These are phyloP conservation scores for Alces alces DNA, from an alignment of 2,113 vertebrate genomes.

Conservation along the genomic window DNA sequence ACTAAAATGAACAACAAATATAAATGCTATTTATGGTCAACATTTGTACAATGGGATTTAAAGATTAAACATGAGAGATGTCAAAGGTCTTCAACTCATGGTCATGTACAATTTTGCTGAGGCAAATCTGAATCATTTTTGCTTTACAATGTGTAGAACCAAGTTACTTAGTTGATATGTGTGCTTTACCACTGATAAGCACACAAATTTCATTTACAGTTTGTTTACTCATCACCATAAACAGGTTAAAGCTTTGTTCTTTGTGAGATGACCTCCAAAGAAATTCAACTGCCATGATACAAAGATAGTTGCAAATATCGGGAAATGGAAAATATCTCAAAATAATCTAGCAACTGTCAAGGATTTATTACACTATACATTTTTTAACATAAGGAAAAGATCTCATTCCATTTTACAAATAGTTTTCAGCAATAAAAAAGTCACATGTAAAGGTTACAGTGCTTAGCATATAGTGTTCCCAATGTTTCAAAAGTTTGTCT, in stretches of 20 bases:
- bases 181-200: neutral
- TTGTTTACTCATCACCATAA: neutral
- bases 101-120: neutral
- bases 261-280: neutral
- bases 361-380: neutral
- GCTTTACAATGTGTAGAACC: neutral
- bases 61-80: neutral
- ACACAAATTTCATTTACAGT: neutral
- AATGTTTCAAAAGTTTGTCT: constrained; percentile 23
- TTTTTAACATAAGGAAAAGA: constrained; percentile 10
- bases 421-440: constrained; percentile 24
- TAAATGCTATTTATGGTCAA: neutral
- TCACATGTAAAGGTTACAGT: neutral
- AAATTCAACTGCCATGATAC: constrained; percentile 7
- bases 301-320: constrained; percentile 26
- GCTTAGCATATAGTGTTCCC: neutral
- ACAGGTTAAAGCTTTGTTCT: neutral
- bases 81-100: neutral
- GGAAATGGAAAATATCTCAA: constrained; percentile 18
- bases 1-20: neutral
- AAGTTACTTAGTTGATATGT: neutral
- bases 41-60: neutral
- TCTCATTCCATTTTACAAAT: constrained; percentile 33
- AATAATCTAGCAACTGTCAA: constrained; percentile 30
- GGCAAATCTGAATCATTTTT: neutral